A percentile compares a stretch with the other conserved stretches of the same genome.
Evolutionary conservation across 2,797 vertebrate genomes (phyloP).

Genomic region (Fundulus diaphanus): DNA sequence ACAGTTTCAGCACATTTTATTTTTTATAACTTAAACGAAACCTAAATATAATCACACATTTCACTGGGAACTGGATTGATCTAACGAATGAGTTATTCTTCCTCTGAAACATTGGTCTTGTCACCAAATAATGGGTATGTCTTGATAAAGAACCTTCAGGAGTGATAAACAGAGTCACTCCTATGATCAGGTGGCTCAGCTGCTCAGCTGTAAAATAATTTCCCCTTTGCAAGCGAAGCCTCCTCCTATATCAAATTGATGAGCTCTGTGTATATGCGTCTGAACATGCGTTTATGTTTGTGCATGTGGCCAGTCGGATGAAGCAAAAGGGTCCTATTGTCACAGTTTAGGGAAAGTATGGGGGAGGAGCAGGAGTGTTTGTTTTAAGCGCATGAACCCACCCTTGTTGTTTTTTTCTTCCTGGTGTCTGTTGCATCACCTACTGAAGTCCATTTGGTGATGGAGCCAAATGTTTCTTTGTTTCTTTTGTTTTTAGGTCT

Average conservation of each 20-base stretch:
- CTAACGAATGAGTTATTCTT: neutral
- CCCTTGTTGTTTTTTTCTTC: slow-evolving; percentile 60
- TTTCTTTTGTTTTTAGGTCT: slow-evolving; percentile 49
- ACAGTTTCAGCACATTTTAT: too few species aligned
- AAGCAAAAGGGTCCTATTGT: slow-evolving; percentile 46
- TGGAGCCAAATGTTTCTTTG: slow-evolving; percentile 65
- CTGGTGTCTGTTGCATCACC: slow-evolving; percentile 35
- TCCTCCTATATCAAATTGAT: slow-evolving; percentile 12
- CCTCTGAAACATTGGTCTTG: neutral
- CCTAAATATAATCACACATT: neutral
- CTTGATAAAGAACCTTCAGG: neutral
- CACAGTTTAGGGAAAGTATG: slow-evolving; percentile 34
- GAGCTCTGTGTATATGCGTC: slow-evolving; percentile 6
- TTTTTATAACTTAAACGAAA: too few species aligned
- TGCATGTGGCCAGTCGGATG: slow-evolving; percentile 52
- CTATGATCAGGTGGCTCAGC: neutral
- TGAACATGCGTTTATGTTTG: slow-evolving; percentile 21
- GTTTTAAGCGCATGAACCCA: slow-evolving; percentile 58
- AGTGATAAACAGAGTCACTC: neutral
- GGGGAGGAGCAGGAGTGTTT: slow-evolving; percentile 35
- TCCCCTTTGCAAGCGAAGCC: neutral
- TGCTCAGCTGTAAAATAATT: neutral
- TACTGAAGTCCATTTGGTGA: slow-evolving; percentile 63
- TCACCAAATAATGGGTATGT: neutral
- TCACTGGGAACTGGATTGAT: neutral